phyloP scores from a whole-genome alignment of 2,797 vertebrate species.

The Micromesistius poutassou region DNA sequence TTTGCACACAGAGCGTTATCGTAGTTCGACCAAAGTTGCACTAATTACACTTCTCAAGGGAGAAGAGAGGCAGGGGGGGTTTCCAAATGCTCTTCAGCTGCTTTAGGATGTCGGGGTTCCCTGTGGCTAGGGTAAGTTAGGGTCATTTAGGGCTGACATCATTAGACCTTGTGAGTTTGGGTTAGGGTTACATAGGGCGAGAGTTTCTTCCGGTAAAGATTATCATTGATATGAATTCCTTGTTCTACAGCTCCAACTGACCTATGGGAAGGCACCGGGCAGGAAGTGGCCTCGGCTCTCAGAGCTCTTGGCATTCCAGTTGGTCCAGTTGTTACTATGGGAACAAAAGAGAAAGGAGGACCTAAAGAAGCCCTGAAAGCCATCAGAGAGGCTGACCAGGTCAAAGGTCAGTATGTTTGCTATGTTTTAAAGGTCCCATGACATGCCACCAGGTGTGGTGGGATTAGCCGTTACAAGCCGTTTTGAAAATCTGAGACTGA shows the following conservation, averaged over 20 bases:
- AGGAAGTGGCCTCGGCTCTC: conserved; percentile 67
- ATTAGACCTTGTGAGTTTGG: background rate
- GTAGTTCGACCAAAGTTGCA: too few species aligned
- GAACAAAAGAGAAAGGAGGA: conserved; percentile 38
- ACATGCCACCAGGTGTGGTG: too few species aligned
- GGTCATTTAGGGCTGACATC: background rate
- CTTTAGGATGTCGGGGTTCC: too few species aligned
- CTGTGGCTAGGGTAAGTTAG: background rate
- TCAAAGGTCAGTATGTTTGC: conserved; percentile 71
- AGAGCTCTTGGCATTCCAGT: conserved; percentile 75
- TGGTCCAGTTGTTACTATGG: conserved; percentile 68
- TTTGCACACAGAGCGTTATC: too few species aligned
- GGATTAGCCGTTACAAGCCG: too few species aligned
- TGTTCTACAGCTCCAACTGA: conserved; percentile 66
- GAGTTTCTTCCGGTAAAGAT: background rate
- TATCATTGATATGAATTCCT: background rate
- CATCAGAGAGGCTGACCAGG: conserved; percentile 60
- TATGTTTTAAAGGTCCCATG: too few species aligned
- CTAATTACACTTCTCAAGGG: too few species aligned
- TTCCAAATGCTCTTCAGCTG: too few species aligned
- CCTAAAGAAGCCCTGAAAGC: conserved; percentile 62
- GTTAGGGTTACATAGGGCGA: background rate
- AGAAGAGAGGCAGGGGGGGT: too few species aligned
- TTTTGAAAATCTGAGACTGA: too few species aligned
- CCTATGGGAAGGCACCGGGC: conserved; percentile 78